phyloP scores from a whole-genome alignment of 2,113 vertebrate species.

The Barbus barbus region DNA sequence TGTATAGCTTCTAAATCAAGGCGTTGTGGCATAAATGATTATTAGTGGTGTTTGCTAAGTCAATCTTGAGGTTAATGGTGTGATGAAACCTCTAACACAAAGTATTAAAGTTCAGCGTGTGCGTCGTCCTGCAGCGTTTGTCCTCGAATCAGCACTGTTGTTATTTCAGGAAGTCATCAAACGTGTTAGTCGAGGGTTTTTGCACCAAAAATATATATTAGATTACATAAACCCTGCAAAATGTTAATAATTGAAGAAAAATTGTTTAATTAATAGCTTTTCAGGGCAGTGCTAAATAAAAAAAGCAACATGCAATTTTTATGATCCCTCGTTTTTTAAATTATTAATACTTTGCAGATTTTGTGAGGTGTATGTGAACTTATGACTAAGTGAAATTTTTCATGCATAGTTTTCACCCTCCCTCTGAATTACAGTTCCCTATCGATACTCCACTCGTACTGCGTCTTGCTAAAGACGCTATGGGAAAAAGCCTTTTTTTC shows the following conservation, averaged over 20 bases:
- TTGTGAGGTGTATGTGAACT: background rate
- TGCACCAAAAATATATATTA: background rate
- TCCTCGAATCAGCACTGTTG: background rate
- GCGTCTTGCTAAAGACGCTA: too few relatives aligned
- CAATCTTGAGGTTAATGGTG: slow-evolving; percentile 14
- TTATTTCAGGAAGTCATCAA: background rate
- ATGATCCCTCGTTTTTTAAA: background rate
- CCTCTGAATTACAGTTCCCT: background rate
- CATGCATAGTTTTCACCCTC: background rate
- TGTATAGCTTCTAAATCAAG: slow-evolving; percentile 18
- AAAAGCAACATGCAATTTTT: background rate
- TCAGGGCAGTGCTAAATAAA: background rate
- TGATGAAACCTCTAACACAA: slow-evolving; percentile 1
- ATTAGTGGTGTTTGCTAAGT: background rate
- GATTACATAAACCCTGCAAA: background rate
- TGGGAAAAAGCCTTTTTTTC: too few relatives aligned
- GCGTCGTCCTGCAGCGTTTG: background rate
- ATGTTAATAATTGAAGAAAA: background rate
- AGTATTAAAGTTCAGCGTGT: background rate
- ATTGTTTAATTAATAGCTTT: background rate
- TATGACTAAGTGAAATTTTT: background rate
- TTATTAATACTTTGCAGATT: background rate
- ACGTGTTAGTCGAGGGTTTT: background rate
- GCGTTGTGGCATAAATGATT: background rate
- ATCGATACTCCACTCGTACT: too few relatives aligned